These are phyloP conservation scores for Eueides isabella DNA, from an alignment of 1,140 invertebrate genomes.

Conservation along the genomic window DNA sequence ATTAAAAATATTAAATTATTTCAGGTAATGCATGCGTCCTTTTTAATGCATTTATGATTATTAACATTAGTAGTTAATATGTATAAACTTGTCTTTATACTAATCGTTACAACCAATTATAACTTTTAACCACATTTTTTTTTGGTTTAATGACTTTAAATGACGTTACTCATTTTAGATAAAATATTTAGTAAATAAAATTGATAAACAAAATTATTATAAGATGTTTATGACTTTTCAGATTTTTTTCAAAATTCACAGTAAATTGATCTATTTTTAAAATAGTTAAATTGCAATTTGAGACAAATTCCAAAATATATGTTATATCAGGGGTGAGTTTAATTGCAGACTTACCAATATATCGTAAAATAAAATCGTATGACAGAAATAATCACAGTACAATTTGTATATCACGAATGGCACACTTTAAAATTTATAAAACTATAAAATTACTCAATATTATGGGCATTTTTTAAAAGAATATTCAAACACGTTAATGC, in stretches of 20 bases:
- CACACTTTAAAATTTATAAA: background rate
- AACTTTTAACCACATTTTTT: no score
- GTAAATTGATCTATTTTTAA: background rate
- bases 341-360: background rate
- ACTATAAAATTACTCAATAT: constrained; percentile 5
- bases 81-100: background rate
- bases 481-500: constrained; percentile 27
- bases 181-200: background rate
- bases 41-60: background rate
- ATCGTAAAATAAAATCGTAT: background rate
- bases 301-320: background rate
- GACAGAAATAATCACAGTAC: background rate
- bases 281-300: background rate
- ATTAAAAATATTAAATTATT: background rate
- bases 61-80: background rate
- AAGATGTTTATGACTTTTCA: background rate
- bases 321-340: background rate
- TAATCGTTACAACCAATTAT: no score
- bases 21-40: background rate
- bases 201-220: background rate
- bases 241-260: background rate
- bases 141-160: no score
- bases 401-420: background rate
- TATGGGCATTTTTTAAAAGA: background rate
- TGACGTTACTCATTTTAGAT: no score